phyloP scores from a whole-genome alignment of 2,888 invertebrate genomes.

The Agrilus cyanescens region DNA sequence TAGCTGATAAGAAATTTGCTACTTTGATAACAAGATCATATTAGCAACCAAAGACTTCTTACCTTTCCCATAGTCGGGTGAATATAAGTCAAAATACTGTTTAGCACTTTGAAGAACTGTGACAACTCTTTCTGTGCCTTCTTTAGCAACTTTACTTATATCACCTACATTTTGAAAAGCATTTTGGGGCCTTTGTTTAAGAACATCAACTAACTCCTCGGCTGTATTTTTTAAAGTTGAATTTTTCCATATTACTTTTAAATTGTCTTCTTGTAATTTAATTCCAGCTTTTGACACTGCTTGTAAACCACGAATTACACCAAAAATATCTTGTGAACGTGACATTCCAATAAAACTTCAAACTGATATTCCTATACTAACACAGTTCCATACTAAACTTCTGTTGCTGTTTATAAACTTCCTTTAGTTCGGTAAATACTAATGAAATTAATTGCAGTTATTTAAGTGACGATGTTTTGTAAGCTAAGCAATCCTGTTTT shows the following conservation, averaged over 20 bases:
- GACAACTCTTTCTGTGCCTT: conserved; percentile 33
- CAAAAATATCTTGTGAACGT: conserved; percentile 50
- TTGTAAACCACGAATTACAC: conserved; percentile 57
- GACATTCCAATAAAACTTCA: conserved; percentile 34
- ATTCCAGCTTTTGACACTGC: conserved; percentile 53
- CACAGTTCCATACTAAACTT: neutral
- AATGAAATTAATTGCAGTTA: too few species aligned
- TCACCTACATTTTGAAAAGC: neutral
- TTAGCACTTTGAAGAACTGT: conserved; percentile 59
- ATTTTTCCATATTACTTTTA: conserved; percentile 53
- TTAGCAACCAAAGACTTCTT: too few species aligned
- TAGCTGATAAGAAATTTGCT: too few species aligned
- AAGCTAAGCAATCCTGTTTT: too few species aligned
- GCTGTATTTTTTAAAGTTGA: conserved; percentile 49
- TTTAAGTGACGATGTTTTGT: too few species aligned
- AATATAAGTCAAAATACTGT: conserved; percentile 37
- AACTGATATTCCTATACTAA: neutral
- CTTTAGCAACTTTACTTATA: conserved; percentile 2
- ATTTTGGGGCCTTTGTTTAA: conserved; percentile 8
- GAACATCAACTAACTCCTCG: conserved; percentile 18
- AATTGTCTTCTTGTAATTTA: conserved; percentile 50
- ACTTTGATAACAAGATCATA: too few species aligned
- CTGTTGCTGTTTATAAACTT: neutral
- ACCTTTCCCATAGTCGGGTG: too few species aligned
- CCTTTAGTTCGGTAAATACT: neutral